Evolutionary conservation across 2,888 invertebrate genomes (phyloP).

Genomic region (Hedya salicella): DNA sequence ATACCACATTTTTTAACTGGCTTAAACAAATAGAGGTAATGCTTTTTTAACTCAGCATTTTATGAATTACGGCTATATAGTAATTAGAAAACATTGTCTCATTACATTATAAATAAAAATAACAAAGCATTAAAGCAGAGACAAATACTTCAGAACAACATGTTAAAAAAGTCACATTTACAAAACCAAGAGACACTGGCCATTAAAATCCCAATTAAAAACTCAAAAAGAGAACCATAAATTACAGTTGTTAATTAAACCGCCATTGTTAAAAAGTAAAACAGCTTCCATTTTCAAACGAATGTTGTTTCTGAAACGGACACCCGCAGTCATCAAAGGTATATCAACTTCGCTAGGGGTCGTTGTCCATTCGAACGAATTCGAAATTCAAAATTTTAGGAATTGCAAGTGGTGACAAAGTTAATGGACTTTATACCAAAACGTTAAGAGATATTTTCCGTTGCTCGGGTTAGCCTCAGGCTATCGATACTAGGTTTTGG

Average conservation of each 20-base stretch:
- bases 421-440: conserved; percentile 8
- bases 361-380: background rate
- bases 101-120: too few relatives aligned
- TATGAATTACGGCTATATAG: too few relatives aligned
- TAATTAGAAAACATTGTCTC: too few relatives aligned
- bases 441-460: background rate
- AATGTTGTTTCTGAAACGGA: conserved; percentile 6
- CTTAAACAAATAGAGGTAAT: too few relatives aligned
- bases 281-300: conserved; percentile 20
- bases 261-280: conserved; percentile 6
- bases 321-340: conserved; percentile 6
- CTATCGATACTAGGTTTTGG: background rate
- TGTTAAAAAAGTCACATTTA: background rate
- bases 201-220: background rate
- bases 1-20: too few relatives aligned
- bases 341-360: background rate
- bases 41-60: too few relatives aligned
- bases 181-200: background rate
- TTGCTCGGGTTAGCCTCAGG: background rate
- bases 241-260: background rate
- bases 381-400: conserved; percentile 4
- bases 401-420: background rate
- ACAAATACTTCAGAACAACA: background rate
- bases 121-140: too few relatives aligned
- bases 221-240: background rate